Base-by-base conservation (phyloP, 2,888 invertebrate species). In the Eurytoma californica region DNA sequence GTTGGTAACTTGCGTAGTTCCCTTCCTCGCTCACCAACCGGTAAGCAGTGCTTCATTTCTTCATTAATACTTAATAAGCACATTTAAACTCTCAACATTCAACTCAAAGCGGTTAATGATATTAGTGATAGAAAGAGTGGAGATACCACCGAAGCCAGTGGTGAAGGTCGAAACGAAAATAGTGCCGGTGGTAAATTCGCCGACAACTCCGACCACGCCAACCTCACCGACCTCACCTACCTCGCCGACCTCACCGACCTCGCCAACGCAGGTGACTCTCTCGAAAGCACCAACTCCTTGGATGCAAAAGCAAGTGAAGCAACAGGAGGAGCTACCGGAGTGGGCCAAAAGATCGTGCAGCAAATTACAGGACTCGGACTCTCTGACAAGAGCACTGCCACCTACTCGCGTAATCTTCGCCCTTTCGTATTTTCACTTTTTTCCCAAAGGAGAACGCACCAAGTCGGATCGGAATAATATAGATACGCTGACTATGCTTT, bases 201-300 rank as follows among this genome's bases (percentile, higher is more conserved):
- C 83, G 0, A 77, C 84, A n/a, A 86, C 86, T 2, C 86, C 87
- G n/a, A 86, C 87, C 24, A 86, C 86, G 1, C 86, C 87, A n/a
- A 86, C 87, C 24, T 86, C 89, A 20, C 87, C 88, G 2, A 87
- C 87, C 20, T 86, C 87, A 14, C 89, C 90, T 0, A 84, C 86
- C 24, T 86, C 89, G 24, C 87, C 88, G 1, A 87, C 87, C 20
- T 86, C 87, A 14, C 89, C 90, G 0, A 84, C 86, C 20, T 86
- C 89, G 3, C 87, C 88, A 72, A 86, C 87, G n/a, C 90, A 86
- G 76, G 90, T 92, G 74, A 91, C 91, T 20, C 85, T 93, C 65
- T 91, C 92, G 75, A 93, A 93, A 85, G 92, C 93, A 0, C 93
- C 93, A 0, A 92, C 92, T 60, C 93, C 93, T 0, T 94, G 93